phyloP scores from a whole-genome alignment of 1,140 invertebrate genomes.

The Euura lappo region DNA sequence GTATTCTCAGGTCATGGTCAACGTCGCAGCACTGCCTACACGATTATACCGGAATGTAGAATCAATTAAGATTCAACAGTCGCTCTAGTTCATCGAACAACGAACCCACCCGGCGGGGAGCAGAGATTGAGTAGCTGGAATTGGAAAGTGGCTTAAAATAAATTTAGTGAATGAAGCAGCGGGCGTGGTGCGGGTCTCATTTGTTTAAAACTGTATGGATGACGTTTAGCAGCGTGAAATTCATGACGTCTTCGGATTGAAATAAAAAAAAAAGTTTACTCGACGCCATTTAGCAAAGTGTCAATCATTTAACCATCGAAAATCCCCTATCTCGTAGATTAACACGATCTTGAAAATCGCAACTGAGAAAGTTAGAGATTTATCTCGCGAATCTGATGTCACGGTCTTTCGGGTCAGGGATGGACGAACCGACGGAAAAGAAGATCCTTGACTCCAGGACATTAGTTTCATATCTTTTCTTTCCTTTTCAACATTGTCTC shows the following conservation, averaged over 20 bases:
- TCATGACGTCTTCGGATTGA: not conserved
- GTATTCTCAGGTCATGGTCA: not conserved
- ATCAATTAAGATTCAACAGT: conserved; percentile 3
- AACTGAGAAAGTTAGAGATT: not conserved
- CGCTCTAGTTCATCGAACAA: conserved; percentile 1
- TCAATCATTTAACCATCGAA: not conserved
- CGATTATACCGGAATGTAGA: conserved; percentile 7
- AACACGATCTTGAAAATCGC: not conserved
- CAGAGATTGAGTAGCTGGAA: not conserved
- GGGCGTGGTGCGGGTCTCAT: not conserved
- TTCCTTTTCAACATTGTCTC: not conserved
- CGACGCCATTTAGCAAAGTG: not conserved
- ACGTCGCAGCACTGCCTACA: not conserved
- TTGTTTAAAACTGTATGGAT: not conserved
- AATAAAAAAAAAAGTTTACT: not conserved
- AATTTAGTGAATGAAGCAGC: not conserved
- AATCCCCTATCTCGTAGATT: not conserved
- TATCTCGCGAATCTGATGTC: not conserved
- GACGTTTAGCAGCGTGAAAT: not conserved
- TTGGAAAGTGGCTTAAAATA: not conserved
- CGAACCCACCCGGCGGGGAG: not conserved
- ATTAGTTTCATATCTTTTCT: not conserved
- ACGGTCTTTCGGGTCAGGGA: not conserved
- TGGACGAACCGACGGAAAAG: not conserved
- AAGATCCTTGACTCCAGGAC: conserved; percentile 1